Percentiles rank a stretch among this genome's conserved stretches.
These are phyloP conservation scores for Elysia crispata DNA, from an alignment of 2,888 invertebrate genomes.

Conservation along the genomic window DNA sequence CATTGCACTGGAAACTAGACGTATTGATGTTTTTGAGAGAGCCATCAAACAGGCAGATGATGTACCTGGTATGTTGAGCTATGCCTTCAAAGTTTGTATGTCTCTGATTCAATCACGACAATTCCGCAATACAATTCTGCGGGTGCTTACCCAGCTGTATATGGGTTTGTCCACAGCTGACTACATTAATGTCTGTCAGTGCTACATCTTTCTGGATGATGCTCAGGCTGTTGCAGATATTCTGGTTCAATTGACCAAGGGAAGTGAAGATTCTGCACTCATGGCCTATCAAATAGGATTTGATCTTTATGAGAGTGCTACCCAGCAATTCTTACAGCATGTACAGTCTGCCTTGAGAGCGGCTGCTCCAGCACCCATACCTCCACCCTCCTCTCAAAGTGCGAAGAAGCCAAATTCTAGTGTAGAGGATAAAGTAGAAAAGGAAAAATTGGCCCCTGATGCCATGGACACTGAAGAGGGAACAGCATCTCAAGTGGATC, in stretches of 20 bases:
- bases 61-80: conserved; percentile 91
- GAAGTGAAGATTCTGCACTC: conserved; percentile 87
- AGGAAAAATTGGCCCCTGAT: conserved; percentile 48
- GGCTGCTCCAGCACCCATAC: conserved; percentile 69
- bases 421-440: conserved; percentile 30
- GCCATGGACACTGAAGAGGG: conserved; percentile 63
- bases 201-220: conserved; percentile 96
- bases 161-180: conserved; percentile 93
- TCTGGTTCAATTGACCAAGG: conserved; percentile 91
- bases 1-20: conserved; percentile 94
- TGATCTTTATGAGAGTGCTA: conserved; percentile 99
- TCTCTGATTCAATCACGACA: conserved; percentile 95
- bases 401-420: conserved; percentile 54
- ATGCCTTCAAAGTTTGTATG: conserved; percentile 98
- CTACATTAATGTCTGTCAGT: conserved; percentile 98
- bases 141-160: conserved; percentile 93
- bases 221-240: conserved; percentile 94
- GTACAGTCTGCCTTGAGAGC: conserved; percentile 73
- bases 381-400: conserved; percentile 52
- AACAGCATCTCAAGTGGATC: conserved; percentile 20
- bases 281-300: conserved; percentile 99
- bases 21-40: conserved; percentile 97
- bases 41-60: conserved; percentile 96
- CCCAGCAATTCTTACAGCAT: conserved; percentile 93
- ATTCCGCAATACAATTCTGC: conserved; percentile 93